Evolutionary conservation across 1,140 invertebrate species (phyloP).

Genomic region (Triops longicaudatus): DNA sequence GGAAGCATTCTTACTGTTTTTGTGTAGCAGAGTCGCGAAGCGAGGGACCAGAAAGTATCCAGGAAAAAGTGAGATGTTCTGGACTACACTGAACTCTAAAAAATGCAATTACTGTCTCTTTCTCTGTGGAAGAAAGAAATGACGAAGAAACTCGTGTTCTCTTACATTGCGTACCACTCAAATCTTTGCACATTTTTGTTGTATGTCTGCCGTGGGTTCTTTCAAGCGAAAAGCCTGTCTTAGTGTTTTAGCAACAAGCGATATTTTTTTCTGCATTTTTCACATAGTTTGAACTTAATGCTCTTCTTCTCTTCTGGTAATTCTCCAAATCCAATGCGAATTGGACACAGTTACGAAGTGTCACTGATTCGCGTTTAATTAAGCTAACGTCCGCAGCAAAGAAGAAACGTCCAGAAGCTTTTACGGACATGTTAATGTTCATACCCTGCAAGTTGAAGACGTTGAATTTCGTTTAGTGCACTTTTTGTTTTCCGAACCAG

Average conservation of each 20-base stretch:
- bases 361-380: no score
- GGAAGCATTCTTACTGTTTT: not conserved
- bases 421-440: not conserved
- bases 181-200: not conserved
- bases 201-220: not conserved
- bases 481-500: not conserved
- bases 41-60: not conserved
- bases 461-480: not conserved
- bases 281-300: not conserved
- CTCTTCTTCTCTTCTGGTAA: not conserved
- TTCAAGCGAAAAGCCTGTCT: not conserved
- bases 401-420: not conserved
- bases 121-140: not conserved
- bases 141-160: not conserved
- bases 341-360: no score
- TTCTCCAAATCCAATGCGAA: not conserved
- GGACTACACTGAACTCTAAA: not conserved
- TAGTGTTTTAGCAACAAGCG: not conserved
- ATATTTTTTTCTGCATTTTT: not conserved
- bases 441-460: not conserved
- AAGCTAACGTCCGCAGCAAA: not conserved
- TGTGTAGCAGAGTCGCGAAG: not conserved
- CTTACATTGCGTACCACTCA: not conserved
- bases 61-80: not conserved
- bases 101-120: not conserved